These are phyloP conservation scores for Oceanodroma leucorhoa DNA, from an alignment of 2,797 vertebrate species.

Conservation along the genomic window DNA sequence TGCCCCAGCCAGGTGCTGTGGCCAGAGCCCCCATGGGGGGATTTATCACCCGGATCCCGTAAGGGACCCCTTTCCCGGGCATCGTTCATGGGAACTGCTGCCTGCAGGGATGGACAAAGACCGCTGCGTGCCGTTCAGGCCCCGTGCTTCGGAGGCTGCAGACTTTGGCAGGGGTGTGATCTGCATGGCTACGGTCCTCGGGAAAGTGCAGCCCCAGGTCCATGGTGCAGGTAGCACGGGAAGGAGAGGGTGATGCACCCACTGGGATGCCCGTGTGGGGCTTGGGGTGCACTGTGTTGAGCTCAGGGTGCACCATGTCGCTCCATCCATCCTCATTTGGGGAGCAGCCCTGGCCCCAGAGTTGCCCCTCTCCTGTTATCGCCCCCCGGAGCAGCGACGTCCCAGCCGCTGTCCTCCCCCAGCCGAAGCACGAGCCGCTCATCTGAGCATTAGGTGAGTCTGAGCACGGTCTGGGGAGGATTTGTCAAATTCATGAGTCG, in stretches of 20 bases:
- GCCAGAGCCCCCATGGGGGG: neutral
- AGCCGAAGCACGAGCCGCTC: accelerated
- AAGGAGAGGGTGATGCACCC: neutral
- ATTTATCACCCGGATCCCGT: neutral
- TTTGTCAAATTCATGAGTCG: neutral
- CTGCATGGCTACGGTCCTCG: neutral
- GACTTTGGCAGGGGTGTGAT: neutral
- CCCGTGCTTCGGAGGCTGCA: accelerated
- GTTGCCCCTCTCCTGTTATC: neutral
- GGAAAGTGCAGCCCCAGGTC: neutral
- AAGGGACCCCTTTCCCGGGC: neutral
- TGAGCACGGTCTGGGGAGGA: neutral
- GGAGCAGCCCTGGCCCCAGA: neutral
- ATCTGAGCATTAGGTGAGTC: neutral
- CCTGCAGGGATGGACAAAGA: neutral
- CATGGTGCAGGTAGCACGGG: neutral
- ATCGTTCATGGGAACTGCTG: neutral
- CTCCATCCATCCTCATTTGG: neutral
- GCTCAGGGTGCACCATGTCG: neutral
- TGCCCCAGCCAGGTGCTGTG: neutral
- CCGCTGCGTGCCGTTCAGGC: accelerated
- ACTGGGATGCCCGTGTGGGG: accelerated
- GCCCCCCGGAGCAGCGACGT: accelerated
- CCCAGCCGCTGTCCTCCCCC: neutral
- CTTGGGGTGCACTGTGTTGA: neutral